phyloP scores from a whole-genome alignment of 2,888 invertebrate species.

The Hypercompe scribonia region DNA sequence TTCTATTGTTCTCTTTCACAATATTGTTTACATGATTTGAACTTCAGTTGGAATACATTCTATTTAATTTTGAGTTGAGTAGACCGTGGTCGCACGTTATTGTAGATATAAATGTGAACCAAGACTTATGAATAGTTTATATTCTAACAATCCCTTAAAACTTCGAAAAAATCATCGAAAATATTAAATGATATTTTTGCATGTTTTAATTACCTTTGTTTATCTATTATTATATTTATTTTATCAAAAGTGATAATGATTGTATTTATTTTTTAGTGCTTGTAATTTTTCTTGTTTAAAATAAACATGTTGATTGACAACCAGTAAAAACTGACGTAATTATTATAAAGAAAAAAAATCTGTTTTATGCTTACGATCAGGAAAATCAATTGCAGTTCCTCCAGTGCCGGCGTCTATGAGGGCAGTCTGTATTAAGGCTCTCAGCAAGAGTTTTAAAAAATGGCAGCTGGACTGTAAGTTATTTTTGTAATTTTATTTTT shows the following conservation, averaged over 20 bases:
- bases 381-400: background rate
- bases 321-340: background rate
- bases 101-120: background rate
- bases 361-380: background rate
- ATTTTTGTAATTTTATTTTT: background rate
- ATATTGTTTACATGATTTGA: background rate
- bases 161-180: background rate
- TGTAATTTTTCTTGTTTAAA: background rate
- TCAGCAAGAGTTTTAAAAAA: background rate
- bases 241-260: background rate
- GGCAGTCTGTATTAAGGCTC: background rate
- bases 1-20: slow-evolving; percentile 8
- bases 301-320: background rate
- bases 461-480: slow-evolving; percentile 18
- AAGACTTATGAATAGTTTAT: background rate
- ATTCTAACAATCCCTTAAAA: background rate
- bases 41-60: background rate
- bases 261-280: background rate
- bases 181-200: background rate
- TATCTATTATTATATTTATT: background rate
- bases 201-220: background rate
- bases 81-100: slow-evolving; percentile 1
- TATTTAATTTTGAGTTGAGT: background rate
- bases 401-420: background rate
- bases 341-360: background rate